Evolutionary conservation across 1,140 invertebrate genomes (phyloP).

Genomic region (Yoshiicerus persimilis): DNA sequence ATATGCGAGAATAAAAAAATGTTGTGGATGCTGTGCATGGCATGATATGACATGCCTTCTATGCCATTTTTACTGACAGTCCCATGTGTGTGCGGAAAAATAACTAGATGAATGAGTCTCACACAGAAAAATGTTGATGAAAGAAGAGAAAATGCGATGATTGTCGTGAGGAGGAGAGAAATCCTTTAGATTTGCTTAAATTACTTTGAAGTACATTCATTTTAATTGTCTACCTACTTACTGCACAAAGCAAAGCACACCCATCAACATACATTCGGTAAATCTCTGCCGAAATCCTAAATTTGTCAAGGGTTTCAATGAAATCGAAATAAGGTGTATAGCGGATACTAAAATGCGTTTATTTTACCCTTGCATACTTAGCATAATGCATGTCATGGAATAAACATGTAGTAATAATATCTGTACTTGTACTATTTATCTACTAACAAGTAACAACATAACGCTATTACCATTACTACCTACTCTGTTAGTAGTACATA

Average conservation of each 20-base stretch:
- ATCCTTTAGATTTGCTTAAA: conserved; percentile 5
- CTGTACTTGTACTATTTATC: too few species aligned
- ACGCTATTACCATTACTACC: too few species aligned
- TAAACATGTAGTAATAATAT: too few species aligned
- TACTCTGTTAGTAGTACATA: too few species aligned
- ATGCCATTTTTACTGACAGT: conserved; percentile 11
- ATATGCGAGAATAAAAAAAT: conserved; percentile 23
- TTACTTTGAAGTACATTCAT: conserved; percentile 24
- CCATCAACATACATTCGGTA: neutral
- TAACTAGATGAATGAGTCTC: conserved; percentile 9
- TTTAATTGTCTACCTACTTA: conserved; percentile 16
- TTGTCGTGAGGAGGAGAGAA: conserved; percentile 9
- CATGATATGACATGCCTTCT: neutral
- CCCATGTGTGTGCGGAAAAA: neutral
- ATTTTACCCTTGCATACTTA: neutral
- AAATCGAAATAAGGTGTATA: neutral
- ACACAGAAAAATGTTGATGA: conserved; percentile 1
- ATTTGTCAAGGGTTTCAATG: neutral
- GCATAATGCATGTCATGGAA: neutral
- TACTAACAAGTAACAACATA: too few species aligned
- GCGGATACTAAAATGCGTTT: neutral
- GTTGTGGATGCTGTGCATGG: neutral
- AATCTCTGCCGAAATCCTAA: neutral
- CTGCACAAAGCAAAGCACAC: neutral
- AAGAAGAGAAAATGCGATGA: conserved; percentile 24